phyloP scores from a whole-genome alignment of 2,797 vertebrate genomes.

The Gorsachius magnificus region DNA sequence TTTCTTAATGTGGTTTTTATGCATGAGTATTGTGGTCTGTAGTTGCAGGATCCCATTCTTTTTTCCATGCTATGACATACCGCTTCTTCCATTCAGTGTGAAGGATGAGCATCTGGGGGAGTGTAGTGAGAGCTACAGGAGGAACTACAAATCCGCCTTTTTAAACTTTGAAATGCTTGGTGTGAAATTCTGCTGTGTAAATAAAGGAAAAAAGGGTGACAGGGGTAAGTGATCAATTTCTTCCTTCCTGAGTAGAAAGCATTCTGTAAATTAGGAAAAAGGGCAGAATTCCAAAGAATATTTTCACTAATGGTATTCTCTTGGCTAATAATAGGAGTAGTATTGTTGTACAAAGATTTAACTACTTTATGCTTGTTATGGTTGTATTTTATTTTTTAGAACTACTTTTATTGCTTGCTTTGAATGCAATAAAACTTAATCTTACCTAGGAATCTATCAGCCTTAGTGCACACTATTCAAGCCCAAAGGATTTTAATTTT shows the following conservation, averaged over 20 bases:
- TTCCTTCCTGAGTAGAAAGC: neutral
- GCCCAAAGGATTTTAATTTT: neutral
- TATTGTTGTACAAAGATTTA: neutral
- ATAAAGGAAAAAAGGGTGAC: neutral
- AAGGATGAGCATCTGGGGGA: neutral
- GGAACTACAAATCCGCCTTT: neutral
- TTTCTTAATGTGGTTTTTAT: conserved; percentile 1
- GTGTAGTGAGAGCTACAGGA: neutral
- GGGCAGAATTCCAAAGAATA: neutral
- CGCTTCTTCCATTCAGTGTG: neutral
- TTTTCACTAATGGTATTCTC: neutral
- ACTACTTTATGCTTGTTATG: neutral
- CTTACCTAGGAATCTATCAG: neutral
- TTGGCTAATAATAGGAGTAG: neutral
- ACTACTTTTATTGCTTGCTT: neutral
- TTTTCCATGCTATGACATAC: neutral
- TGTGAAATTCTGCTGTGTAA: neutral
- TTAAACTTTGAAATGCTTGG: neutral
- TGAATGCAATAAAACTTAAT: neutral
- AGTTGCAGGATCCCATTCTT: neutral
- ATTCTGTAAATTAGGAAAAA: neutral
- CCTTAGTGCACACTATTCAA: neutral
- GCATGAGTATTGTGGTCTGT: neutral
- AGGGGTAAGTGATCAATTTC: neutral
- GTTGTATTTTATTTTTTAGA: neutral